Base-by-base conservation (phyloP, 2,113 vertebrate species). In the Pleuronectes platessa region DNA sequence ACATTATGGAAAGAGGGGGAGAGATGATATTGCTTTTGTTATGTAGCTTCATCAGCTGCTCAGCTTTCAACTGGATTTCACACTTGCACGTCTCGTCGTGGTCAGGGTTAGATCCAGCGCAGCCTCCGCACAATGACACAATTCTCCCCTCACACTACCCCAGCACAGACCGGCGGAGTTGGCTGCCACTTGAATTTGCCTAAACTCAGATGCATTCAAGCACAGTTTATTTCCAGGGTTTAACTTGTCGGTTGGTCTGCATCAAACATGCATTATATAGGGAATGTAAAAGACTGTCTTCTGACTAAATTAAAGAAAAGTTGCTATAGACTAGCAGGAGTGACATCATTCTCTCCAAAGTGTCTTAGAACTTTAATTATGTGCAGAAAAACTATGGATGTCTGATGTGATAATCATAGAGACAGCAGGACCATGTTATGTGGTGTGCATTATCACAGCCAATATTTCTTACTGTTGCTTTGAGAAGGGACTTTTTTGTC, bases 61-160 rank as follows among this genome's bases (percentile, higher is more conserved):
- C 83, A 93, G 90, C 92, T 92, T 92, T 95, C 95, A 95, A 90
- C 66, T 87, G 86, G 89, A 95, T 95, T 95, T 95, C 95, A 95
- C 94, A 94, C 93, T 93, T 60, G 80, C 91, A 74, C 74, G 93
- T 95, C 94, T 86, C 58, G 65, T 74, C 79, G 89, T 49, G 78
- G 90, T 77, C 85, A 61, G 93, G 94, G 94, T 95, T 94, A 95
- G 78, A 85, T 78, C 72, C 83, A 71, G 90, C 84, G 88, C 60
- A 92, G 82, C 89, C 90, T 84, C 79, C 82, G 85, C 92, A 95
- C 94, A 95, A 94, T 93, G 91, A 90, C 86, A 40, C 81, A 81
- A 76, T 93, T 92, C 83, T 92, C 88, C 90, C 86, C 87, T 89
- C 92, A 84, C 76, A 77, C 79, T 78, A 85, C 87, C 54, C 68